Conservation (phyloP, 1,140 invertebrate genomes). For the Dryas iulia region DNA sequence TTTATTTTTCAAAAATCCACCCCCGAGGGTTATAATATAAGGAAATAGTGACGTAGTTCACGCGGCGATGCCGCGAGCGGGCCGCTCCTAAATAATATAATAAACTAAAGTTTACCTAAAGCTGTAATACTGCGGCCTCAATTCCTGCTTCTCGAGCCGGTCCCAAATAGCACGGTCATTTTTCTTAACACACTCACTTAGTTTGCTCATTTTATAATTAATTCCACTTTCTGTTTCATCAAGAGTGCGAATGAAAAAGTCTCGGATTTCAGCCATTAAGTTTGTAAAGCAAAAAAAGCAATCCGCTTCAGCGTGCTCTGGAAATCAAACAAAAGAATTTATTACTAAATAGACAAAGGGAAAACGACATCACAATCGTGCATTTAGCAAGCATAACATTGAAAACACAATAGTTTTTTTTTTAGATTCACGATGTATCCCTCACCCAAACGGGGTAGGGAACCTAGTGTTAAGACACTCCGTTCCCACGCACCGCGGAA, state of each 20-base stretch:
- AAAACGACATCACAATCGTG: too few relatives aligned
- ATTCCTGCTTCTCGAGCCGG: constrained; percentile 88
- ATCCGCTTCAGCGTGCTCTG: constrained; percentile 97
- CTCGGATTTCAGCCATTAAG: constrained; percentile 97
- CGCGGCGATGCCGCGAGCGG: too few relatives aligned
- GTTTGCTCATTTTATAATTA: constrained; percentile 90
- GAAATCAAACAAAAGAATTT: neutral
- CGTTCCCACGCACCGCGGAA: too few relatives aligned
- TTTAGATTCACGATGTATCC: too few relatives aligned
- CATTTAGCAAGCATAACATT: too few relatives aligned
- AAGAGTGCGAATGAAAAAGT: constrained; percentile 97
- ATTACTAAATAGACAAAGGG: neutral
- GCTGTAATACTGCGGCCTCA: constrained; percentile 97
- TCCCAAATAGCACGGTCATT: constrained; percentile 90
- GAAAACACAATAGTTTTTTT: too few relatives aligned
- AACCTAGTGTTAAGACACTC: too few relatives aligned
- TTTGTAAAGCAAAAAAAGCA: constrained; percentile 99
- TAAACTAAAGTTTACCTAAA: constrained; percentile 84
- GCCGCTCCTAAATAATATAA: too few relatives aligned
- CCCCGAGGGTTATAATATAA: too few relatives aligned
- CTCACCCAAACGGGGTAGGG: too few relatives aligned
- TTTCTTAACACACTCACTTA: constrained; percentile 87
- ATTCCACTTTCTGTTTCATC: constrained; percentile 96
- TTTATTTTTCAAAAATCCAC: too few relatives aligned
- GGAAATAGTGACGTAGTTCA: too few relatives aligned